These are phyloP conservation scores for Casuarius casuarius DNA, from an alignment of 2,113 vertebrate species.

Conservation along the genomic window DNA sequence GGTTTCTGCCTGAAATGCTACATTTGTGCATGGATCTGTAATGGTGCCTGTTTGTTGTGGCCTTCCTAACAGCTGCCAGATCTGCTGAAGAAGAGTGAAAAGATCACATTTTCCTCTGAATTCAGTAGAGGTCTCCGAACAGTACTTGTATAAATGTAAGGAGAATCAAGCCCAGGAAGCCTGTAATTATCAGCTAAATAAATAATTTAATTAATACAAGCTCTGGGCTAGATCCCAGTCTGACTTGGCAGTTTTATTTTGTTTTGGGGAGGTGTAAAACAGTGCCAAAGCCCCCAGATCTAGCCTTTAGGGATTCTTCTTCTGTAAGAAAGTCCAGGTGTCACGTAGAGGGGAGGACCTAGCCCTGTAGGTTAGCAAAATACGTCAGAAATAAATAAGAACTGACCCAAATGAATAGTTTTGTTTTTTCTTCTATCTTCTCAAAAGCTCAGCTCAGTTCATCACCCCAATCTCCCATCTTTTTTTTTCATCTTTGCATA, in stretches of 20 bases:
- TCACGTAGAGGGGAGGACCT: not conserved
- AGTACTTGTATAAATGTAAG: not conserved
- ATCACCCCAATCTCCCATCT: not conserved
- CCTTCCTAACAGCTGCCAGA: not conserved
- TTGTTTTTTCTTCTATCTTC: not conserved
- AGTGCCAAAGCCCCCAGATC: not conserved
- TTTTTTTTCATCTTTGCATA: constrained; percentile 45
- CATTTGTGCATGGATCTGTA: not conserved
- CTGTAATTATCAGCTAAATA: constrained; percentile 49
- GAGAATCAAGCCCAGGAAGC: not conserved
- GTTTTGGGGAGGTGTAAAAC: constrained; percentile 9
- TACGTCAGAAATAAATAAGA: constrained; percentile 22
- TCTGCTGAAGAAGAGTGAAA: not conserved
- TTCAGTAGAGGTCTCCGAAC: constrained; percentile 16
- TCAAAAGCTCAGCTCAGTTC: not conserved
- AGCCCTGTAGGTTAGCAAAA: not conserved
- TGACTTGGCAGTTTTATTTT: constrained; percentile 30
- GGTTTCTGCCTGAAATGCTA: constrained; percentile 1
- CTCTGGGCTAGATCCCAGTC: not conserved
- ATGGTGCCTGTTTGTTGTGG: not conserved
- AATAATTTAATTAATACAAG: constrained; percentile 58
- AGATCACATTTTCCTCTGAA: not conserved
- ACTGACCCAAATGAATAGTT: not conserved
- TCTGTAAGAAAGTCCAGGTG: not conserved
- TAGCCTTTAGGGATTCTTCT: not conserved